Evolutionary conservation across 2,888 invertebrate species (phyloP).

Genomic region (Erpobdella octoculata): DNA sequence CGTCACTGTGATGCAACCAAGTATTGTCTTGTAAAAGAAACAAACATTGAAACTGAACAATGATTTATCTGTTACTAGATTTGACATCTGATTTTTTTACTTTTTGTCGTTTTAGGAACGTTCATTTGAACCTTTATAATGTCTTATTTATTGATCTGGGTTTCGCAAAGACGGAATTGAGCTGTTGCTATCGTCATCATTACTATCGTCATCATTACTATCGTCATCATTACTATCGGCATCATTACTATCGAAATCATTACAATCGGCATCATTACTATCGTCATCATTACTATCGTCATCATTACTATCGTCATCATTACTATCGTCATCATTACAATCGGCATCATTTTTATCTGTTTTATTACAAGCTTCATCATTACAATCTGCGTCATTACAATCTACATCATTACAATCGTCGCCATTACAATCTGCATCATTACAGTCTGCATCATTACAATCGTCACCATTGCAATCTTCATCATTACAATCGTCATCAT

Average conservation of each 20-base stretch:
- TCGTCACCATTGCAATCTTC: no score
- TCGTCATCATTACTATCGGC: constrained; percentile 37
- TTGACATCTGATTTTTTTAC: neutral
- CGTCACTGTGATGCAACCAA: no score
- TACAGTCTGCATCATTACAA: no score
- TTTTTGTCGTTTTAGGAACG: neutral
- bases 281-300: constrained; percentile 12
- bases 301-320: constrained; percentile 34
- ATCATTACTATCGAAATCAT: constrained; percentile 24
- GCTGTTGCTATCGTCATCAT: neutral
- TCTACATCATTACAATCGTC: no score
- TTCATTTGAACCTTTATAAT: neutral
- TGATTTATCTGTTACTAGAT: neutral
- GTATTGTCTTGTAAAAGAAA: no score
- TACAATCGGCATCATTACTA: neutral
- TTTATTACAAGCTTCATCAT: neutral
- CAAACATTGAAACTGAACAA: neutral
- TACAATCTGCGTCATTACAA: no score
- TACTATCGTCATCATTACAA: neutral
- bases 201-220: constrained; percentile 12
- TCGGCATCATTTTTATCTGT: neutral
- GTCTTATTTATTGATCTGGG: neutral
- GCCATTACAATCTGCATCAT: no score
- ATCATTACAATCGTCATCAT: no score
- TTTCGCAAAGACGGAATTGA: neutral